These are phyloP conservation scores for Pseudobourletiella spinata DNA, from an alignment of 1,140 invertebrate species.

Conservation along the genomic window DNA sequence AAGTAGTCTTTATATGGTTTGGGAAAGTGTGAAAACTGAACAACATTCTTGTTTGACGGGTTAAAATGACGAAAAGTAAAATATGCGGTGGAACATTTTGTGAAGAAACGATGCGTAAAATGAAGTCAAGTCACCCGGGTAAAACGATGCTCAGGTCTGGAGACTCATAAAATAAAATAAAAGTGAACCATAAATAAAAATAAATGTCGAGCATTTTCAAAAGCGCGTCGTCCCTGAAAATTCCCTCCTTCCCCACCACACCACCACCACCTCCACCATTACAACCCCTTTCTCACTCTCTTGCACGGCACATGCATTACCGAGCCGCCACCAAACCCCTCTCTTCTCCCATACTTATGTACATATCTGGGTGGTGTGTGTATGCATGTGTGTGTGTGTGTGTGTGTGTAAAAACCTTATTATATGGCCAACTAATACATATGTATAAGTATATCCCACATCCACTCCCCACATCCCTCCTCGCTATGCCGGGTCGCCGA, in stretches of 20 bases:
- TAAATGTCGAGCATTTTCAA: slow-evolving; percentile 8
- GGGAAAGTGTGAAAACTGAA: background rate
- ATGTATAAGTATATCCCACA: no score
- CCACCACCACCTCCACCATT: background rate
- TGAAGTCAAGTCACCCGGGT: slow-evolving; percentile 11
- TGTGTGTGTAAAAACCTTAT: no score
- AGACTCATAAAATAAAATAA: slow-evolving; percentile 1
- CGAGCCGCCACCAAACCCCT: no score
- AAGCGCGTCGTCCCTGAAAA: slow-evolving; percentile 2
- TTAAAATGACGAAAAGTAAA: slow-evolving; percentile 6
- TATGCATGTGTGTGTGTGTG: no score
- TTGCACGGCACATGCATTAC: no score
- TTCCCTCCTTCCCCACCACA: background rate
- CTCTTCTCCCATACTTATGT: no score
- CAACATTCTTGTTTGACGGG: slow-evolving; percentile 3
- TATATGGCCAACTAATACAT: no score
- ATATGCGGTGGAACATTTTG: slow-evolving; percentile 10
- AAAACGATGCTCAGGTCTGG: slow-evolving; percentile 6
- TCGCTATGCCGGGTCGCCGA: no score
- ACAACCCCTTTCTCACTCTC: background rate
- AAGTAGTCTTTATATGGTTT: no score
- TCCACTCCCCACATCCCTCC: no score
- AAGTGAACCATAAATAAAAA: slow-evolving; percentile 13
- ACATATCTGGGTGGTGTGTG: no score
- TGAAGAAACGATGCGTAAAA: slow-evolving; percentile 18